phyloP scores from a whole-genome alignment of 2,113 vertebrate species.

The Sylvia atricapilla region DNA sequence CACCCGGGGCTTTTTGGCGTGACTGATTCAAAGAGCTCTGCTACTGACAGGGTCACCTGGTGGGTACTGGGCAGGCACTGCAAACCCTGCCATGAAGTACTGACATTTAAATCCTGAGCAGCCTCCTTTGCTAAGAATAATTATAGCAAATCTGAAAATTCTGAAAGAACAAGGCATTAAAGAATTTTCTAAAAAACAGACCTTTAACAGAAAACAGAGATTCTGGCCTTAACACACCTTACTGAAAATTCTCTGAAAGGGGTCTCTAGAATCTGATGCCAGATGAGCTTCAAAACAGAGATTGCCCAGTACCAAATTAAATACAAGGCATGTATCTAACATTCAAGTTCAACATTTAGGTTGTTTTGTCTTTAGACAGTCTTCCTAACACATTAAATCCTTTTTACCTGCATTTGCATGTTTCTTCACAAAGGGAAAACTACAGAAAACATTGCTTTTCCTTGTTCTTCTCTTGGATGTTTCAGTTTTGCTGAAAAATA shows the following conservation, averaged over 20 bases:
- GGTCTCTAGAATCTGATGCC: not conserved
- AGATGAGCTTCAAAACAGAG: not conserved
- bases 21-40: not conserved
- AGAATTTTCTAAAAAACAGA: not conserved
- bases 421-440: not conserved
- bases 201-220: not conserved
- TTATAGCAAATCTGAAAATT: not conserved
- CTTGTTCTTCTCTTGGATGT: not conserved
- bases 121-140: not conserved
- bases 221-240: not conserved
- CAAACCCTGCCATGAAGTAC: not conserved
- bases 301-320: not conserved
- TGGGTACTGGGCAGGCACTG: not conserved
- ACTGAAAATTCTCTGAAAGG: not conserved
- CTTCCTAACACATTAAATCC: not conserved
- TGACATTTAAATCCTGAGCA: not conserved
- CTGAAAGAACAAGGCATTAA: not conserved
- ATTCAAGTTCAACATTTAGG: not conserved
- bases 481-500: not conserved
- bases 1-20: rapidly evolving
- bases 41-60: not conserved
- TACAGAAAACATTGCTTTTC: not conserved
- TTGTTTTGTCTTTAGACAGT: not conserved
- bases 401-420: not conserved
- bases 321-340: not conserved